Base-by-base conservation (phyloP, 2,888 invertebrate genomes). In the Bombylius major region DNA sequence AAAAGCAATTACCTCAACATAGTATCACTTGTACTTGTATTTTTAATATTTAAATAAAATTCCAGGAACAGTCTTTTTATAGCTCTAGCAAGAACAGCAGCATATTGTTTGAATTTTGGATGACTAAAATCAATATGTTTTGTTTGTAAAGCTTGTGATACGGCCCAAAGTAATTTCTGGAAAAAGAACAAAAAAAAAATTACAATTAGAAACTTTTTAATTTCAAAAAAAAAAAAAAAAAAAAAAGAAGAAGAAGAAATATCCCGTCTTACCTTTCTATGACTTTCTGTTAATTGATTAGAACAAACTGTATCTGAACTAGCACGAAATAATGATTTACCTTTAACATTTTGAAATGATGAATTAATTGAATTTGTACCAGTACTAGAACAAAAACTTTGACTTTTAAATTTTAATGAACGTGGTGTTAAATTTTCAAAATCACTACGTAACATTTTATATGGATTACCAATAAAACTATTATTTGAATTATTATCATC, bases 151-250 rank as follows among this genome's bases (percentile, higher is more conserved):
- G 89, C 86, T 65, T 87, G 84, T 4, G 87, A 83, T 5, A 89
- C 87, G 0, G 89, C 88, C 88, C 88, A 89, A 23, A 88, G 73
- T 34, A 89, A 75, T 78, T 89, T 89, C 87, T 70, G 11, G 31
- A 13, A 42, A 49, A 46, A 7, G 32, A n/a, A 54, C 3, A 49
- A 32, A 44, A 46, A 50, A 50, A 14, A 48, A 48, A 39, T 36
- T 23, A 45, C 8, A 50, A 12, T 50, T 51, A 31, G 23, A 49
- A 34, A 49, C 23, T 23, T 23, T 23, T 23, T 23, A 49, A 13
- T 31, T 4, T 5, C 32, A 11, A 49, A 14, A 53, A 47, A 53
- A 39, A 32, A 36, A 51, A 44, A 34, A 39, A 53, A 49, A 32
- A 55, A 56, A n/a, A n/a, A n/a, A n/a, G n/a, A n/a, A n/a, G n/a